phyloP scores from a whole-genome alignment of 2,888 invertebrate genomes.

The Tiliacea aurago region DNA sequence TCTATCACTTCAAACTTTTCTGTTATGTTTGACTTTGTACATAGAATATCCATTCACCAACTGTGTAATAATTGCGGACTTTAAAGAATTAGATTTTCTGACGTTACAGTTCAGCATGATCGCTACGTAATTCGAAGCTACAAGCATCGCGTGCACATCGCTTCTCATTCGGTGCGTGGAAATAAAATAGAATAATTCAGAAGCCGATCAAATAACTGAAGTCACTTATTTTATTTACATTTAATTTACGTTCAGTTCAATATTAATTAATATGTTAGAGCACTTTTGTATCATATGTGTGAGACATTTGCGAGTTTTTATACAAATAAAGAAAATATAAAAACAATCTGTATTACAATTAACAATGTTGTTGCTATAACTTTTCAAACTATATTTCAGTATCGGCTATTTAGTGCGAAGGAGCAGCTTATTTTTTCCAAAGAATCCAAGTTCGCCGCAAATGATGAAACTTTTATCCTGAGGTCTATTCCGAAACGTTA shows the following conservation, averaged over 20 bases:
- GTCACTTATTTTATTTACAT: constrained; percentile 26
- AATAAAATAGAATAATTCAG: constrained; percentile 40
- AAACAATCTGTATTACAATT: too few species aligned
- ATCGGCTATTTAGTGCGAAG: too few species aligned
- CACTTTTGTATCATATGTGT: too few species aligned
- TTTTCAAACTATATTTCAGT: too few species aligned
- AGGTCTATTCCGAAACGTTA: too few species aligned
- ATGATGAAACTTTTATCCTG: too few species aligned
- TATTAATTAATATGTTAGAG: neutral
- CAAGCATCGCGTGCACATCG: constrained; percentile 56
- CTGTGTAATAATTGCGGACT: neutral
- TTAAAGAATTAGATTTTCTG: constrained; percentile 21
- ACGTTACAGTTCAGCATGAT: constrained; percentile 24
- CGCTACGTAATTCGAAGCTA: constrained; percentile 30
- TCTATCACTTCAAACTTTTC: neutral
- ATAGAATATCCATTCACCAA: neutral
- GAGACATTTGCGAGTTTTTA: too few species aligned
- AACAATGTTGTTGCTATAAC: too few species aligned
- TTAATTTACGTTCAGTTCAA: constrained; percentile 16
- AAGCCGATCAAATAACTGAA: constrained; percentile 36
- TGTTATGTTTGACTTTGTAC: neutral
- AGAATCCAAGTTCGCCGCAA: too few species aligned
- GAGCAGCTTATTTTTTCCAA: too few species aligned
- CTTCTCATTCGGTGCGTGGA: constrained; percentile 40
- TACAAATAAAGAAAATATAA: too few species aligned